Evolutionary conservation across 2,113 vertebrate species (phyloP), one percentile per base, ranked within the genome.

Genomic region (Cyprinus carpio): DNA sequence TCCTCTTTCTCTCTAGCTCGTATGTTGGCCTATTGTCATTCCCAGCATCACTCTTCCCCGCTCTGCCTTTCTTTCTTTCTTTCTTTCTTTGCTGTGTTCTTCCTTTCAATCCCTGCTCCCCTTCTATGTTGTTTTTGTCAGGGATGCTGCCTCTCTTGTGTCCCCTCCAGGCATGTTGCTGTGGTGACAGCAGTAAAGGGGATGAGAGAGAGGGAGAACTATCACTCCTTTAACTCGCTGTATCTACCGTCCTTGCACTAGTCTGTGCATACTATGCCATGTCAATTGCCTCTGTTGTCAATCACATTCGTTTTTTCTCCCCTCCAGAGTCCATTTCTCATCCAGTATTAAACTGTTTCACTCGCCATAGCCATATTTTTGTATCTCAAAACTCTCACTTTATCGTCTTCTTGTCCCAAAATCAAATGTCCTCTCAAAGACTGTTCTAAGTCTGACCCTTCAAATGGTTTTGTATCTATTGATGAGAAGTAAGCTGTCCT

Each of bases 281-380:
- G 91, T 93, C 90, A 90, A 87, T 91, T 83, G 29, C 85, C 85
- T 90, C 90, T 82, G 83, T 89, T 89, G 87, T 72, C 87, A 84
- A 74, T 25, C 81, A 88, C 86, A 76, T 34, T 81, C 6, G n/a
- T 18, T 62, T 93, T 91, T 90, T 89, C 88, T 87, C 87, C 34
- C 34, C 74, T 71, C 81, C 31, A 81, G 56, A 62, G 13, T 79
- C 37, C 29, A 23, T 79, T 86, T 87, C 54, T 37, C 89, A 86
- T 88, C 89, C 89, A 79, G 87, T 89, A 89, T 88, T 88, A 84
- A 88, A 88, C 87, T 29, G 88, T 58, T 78, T 69, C 13, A 20
- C 31, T 56, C 29, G 31, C 62, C 4, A 23, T 58, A 77, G 29
- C 62, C 75, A 40, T n/a, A 43, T 79, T n/a, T 67, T 69, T 78